A percentile compares a stretch with the other conserved stretches of the same genome.
These are phyloP conservation scores for Drosophila formosana DNA, from an alignment of 2,888 invertebrate species.

Conservation along the genomic window DNA sequence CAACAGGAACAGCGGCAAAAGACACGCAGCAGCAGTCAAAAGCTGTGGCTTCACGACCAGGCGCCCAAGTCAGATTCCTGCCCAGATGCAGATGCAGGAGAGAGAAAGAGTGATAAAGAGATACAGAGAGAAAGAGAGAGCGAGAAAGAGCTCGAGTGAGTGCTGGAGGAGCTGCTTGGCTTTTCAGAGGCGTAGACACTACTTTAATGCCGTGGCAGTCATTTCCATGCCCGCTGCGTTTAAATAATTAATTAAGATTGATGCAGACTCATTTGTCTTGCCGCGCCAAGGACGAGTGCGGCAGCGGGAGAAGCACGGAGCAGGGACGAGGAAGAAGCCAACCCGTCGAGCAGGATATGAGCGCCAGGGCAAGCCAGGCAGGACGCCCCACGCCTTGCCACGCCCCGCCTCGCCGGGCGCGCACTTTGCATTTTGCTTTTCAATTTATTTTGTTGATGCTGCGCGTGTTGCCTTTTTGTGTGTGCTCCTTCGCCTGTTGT, in stretches of 20 bases:
- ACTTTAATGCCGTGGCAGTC: conserved; percentile 73
- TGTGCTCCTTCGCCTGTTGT: conserved; percentile 12
- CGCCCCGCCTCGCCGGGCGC: conserved; percentile 31
- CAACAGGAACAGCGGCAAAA: conserved; percentile 11
- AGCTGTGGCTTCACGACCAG: conserved; percentile 49
- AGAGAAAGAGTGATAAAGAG: not conserved
- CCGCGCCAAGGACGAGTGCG: conserved; percentile 60
- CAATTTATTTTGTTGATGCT: conserved; percentile 71
- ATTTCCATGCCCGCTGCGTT: conserved; percentile 80
- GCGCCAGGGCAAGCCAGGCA: conserved; percentile 20
- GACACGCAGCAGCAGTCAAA: conserved; percentile 48
- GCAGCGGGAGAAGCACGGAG: conserved; percentile 5
- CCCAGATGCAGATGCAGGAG: conserved; percentile 8
- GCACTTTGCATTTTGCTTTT: conserved; percentile 77
- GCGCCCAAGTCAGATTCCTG: conserved; percentile 30
- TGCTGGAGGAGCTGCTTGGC: conserved; percentile 17
- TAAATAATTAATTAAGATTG: conserved; percentile 82
- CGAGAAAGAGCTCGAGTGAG: not conserved
- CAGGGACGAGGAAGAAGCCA: not conserved
- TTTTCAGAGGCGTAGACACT: conserved; percentile 46
- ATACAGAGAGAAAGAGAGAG: conserved; percentile 4
- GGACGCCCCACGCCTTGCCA: not conserved
- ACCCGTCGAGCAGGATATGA: conserved; percentile 38
- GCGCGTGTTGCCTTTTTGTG: conserved; percentile 45
- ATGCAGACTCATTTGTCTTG: conserved; percentile 81